Evolutionary conservation across 1,140 invertebrate species (phyloP), one percentile per base, ranked within the genome.

Genomic region (Ephestia elutella): DNA sequence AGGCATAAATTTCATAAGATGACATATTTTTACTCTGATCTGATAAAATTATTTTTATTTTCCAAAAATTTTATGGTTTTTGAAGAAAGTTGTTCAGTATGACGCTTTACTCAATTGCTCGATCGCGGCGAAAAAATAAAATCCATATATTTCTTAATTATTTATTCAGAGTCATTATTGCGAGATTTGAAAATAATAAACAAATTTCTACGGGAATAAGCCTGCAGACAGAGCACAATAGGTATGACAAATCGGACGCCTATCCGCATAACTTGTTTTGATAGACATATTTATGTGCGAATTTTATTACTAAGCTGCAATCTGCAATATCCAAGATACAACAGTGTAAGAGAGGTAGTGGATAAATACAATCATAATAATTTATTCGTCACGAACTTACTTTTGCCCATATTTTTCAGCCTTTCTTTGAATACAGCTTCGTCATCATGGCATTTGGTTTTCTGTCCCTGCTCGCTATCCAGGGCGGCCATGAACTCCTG

Each of bases 401-500:
- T 86, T 92, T 96, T 96, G 19, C 96, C 95, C 95, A 96, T 97
- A 84, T 96, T 95, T 86, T 93, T 94, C 19, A 97, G 85, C 75
- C 94, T 92, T 86, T 96, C 94, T 80, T 93, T 93, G 69, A 96
- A 95, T 15, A 93, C 92, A 48, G 94, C 94, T 85, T 96, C 95
- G 56, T 95, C 94, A 57, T 95, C 94, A 8, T 93, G 92, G 56
- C 86, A 78, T 63, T 91, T 91, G 3, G 79, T 75, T 68, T 91
- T 91, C 21, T 80, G 73, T 20, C 85, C 80, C 71, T 92, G 91
- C 86, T 94, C 93, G 76, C 92, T 94, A 76, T 97, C 95, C 49
- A 98, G 87, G 3, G 95, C 95, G 35, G 93, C 93, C 85, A 97
- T 93, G 75, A 98, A 98, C 73, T 97, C 96, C 81, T 96, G 93